These are phyloP conservation scores for Falco naumanni DNA, from an alignment of 2,797 vertebrate genomes.

Conservation along the genomic window DNA sequence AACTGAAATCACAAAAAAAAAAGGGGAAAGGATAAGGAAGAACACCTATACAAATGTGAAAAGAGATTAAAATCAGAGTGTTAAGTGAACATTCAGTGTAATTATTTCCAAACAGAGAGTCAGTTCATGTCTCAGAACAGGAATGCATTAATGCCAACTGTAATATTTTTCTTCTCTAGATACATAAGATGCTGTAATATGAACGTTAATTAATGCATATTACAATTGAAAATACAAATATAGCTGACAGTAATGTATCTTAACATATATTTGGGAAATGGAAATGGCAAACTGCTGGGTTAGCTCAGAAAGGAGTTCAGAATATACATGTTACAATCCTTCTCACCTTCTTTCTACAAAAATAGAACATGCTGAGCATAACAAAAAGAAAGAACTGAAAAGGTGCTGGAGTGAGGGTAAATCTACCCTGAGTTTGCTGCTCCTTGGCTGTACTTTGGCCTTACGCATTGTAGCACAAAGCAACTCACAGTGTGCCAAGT, in stretches of 20 bases:
- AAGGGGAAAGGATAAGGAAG: neutral
- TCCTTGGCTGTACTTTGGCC: neutral
- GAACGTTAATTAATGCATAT: conserved; percentile 1
- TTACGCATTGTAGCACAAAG: neutral
- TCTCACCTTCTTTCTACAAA: conserved; percentile 24
- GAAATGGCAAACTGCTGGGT: neutral
- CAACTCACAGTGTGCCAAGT: neutral
- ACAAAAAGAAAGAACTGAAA: neutral
- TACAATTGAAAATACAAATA: neutral
- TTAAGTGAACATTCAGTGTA: neutral
- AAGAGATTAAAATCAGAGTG: neutral
- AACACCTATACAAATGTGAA: neutral
- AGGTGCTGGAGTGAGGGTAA: neutral
- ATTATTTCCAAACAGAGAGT: neutral
- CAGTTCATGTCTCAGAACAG: neutral
- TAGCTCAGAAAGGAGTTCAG: neutral
- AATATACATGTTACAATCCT: neutral
- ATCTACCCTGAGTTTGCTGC: neutral
- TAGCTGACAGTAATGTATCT: neutral
- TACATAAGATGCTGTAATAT: neutral
- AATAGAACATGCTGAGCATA: conserved; percentile 1
- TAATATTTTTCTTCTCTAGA: neutral
- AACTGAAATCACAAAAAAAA: neutral
- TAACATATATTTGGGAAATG: neutral
- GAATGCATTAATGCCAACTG: neutral